Evolutionary conservation across 2,888 invertebrate species (phyloP).

Genomic region (Mantis religiosa): DNA sequence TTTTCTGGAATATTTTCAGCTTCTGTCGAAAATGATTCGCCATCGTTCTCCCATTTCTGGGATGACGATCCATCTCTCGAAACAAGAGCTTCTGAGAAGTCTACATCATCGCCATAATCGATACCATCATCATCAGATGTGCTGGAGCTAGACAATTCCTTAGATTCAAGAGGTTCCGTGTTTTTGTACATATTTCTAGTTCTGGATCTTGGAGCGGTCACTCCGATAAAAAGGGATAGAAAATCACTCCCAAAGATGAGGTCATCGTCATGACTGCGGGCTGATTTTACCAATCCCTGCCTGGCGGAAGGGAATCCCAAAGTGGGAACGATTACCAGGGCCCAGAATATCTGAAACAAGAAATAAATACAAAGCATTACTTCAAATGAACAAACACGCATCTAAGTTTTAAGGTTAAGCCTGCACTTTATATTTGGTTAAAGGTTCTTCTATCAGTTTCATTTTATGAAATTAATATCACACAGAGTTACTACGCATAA

Average conservation of each 20-base stretch:
- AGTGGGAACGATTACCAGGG: constrained; percentile 17
- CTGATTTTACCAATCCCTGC: constrained; percentile 32
- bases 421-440: too few species aligned
- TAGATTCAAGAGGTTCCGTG: neutral
- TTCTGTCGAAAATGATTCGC: neutral
- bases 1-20: neutral
- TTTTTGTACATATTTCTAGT: neutral
- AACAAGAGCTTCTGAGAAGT: neutral
- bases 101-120: neutral
- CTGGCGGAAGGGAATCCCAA: constrained; percentile 22
- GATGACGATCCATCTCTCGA: neutral
- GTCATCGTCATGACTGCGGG: constrained; percentile 43
- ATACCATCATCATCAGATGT: neutral
- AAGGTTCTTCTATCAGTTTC: too few species aligned
- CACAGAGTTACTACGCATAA: too few species aligned
- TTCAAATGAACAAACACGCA: too few species aligned
- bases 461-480: too few species aligned
- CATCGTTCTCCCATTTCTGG: neutral
- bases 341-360: constrained; percentile 19
- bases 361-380: neutral
- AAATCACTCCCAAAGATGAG: constrained; percentile 48
- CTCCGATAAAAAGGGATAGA: constrained; percentile 44
- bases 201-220: constrained; percentile 4
- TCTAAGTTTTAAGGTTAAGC: too few species aligned
- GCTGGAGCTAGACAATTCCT: neutral